Base-by-base conservation (phyloP, 2,797 vertebrate species). In the Xiphophorus birchmanni region DNA sequence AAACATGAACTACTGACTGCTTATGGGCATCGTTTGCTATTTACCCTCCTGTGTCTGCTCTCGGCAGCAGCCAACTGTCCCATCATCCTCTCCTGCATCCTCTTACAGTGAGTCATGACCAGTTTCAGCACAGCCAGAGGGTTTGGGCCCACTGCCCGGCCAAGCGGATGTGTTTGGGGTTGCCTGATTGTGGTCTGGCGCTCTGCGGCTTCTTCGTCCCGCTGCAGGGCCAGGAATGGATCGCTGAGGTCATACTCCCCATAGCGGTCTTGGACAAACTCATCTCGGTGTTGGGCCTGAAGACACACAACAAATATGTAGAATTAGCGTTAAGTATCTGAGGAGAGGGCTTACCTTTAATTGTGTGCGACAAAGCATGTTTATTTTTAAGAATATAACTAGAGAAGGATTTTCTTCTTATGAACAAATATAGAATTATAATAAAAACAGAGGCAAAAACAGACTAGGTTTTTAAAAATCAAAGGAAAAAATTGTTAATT, bases 61-160 rank as follows among this genome's bases (percentile, higher is more conserved):
- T 99, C 98, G 0, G 97, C 97, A 0, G 98, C 97, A 1, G 97
- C 96, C 72, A 99, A 91, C 74, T 99, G 99, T 74, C 97, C 97
- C 93, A 98, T 94, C 97, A 99, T 99, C 86, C 97, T 97, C 82
- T 99, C 98, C 92, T 99, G 98, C 98, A 99, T 99, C 80, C 94
- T 97, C 93, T 97, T 98, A 91, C 98, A 99, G 78, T 99, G 98
- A 76, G 97, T 96, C 97, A 99, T 98, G 90, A 99, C 98, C 85
- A 97, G 96, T 88, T 98, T 99, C 8, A 99, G 94, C 56, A 99
- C 91, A 2, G 97, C 97, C 56, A 99, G 94, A 0, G 99, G 99
- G 90, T 97, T 99, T 44, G 97, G 94, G 92, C 73, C 95, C 95
- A 95, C 87, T 80, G 95, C 82, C 93, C 92, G 74, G 90, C 94